Base-by-base conservation (phyloP, 2,797 vertebrate genomes). In the Cygnus olor region DNA sequence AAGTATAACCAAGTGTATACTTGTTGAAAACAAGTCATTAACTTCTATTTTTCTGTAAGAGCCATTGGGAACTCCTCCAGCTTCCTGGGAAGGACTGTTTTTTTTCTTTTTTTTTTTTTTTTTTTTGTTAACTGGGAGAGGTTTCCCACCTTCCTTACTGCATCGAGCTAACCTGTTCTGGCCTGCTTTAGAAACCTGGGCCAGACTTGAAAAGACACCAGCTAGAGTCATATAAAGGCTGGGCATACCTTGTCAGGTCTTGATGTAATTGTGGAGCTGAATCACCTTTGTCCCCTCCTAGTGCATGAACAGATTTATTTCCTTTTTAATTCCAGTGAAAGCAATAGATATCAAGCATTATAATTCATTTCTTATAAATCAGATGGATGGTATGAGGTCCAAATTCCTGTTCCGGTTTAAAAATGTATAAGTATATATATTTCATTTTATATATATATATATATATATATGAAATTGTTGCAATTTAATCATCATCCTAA, bases 271-370 rank as follows among this genome's bases (percentile, higher is more conserved):
- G 93, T 73, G 87, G 81, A 93, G 81, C 71, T 96, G 94, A 97
- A 95, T 96, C 80, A 95, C 88, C 78, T 91, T 77, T 87, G 64
- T 53, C 70, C 38, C 4, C 88, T 85, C 83, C 57, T 94, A 65
- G 63, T 84, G 34, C 90, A 85, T 78, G 76, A 94, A 92, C 91
- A 85, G 71, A 91, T 94, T 95, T 93, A 12, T 80, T 87, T 84
- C 77, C 89, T 96, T 97, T 97, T 92, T 78, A 61, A 49, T 92
- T 95, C 72, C 78, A 95, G 74, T 83, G 73, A 96, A 68, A 66
- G n/a, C 53, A 89, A 71, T 0, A 0, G 32, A 21, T 73, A 82
- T 42, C 27, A 89, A 82, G 27, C 30, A 6, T 70, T 87, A 24
- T 40, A 27, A 34, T 49, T 77, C 60, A 14, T 57, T 89, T 32